Evolutionary conservation across 2,797 vertebrate species (phyloP), one percentile per base, ranked within the genome.

Genomic region (Orientallactaga sibirica): DNA sequence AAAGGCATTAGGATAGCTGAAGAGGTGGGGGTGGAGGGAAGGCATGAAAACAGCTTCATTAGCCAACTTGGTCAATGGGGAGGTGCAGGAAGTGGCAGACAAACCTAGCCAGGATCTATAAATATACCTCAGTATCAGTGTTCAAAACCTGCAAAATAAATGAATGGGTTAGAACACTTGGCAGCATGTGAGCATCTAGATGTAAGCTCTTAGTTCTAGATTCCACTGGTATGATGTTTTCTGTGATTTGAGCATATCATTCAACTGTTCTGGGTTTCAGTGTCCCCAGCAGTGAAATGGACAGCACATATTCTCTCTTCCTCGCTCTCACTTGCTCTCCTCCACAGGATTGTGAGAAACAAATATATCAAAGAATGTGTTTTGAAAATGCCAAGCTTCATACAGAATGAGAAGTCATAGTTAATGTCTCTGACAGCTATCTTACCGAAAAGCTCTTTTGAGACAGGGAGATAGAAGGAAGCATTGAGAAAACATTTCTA

Each of bases 41-140:
- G 78, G 78, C 93, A 88, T 94, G 78, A 93, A 93, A 97, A 96
- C 93, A 95, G 89, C 64, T 64, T 91, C 91, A 55, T 94, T 94
- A 93, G 95, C 93, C 95, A 96, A 91, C 64, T 97, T 97, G 96
- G 95, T 96, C 91, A 96, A 24, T 83, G 81, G 91, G 94, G 87
- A 95, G 95, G 87, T 96, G 78, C 90, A 93, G 96, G 95, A 96
- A 96, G 87, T 95, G 78, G 84, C 95, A 94, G 86, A 77, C 91
- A 88, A 94, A 92, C 52, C n/a, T 33, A 93, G 94, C 92, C 93
- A 96, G 88, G 66, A 75, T 91, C 87, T 96, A 93, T 94, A 91
- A 96, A 95, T 94, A 94, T 19, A 75, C 70, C 80, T 91, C 2
- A 85, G 8, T 61, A 82, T 89, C 92, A 91, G 66, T 79, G 33